Percentiles rank a stretch among this genome's conserved stretches.
Conservation (phyloP, 2,113 vertebrate genomes). For the Seriola dumerili region DNA sequence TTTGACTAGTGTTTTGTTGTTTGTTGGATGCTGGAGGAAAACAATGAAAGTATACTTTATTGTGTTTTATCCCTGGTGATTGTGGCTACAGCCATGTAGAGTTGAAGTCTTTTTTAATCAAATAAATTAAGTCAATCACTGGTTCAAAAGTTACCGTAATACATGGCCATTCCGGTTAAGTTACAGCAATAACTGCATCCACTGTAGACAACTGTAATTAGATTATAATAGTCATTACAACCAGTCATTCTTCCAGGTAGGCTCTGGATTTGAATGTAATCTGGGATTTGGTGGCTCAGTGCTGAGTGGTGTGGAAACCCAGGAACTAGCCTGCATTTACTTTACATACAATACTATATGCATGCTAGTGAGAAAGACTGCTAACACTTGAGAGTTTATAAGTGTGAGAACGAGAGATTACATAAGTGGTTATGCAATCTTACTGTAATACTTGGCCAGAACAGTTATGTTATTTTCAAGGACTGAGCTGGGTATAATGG, state of each 20-base stretch:
- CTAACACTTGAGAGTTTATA: background rate
- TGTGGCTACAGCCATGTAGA: background rate
- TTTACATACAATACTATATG: slow-evolving; percentile 18
- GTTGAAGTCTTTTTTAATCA: background rate
- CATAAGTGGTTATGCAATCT: slow-evolving; percentile 43
- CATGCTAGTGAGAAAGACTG: background rate
- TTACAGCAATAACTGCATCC: slow-evolving; percentile 8
- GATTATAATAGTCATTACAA: slow-evolving; percentile 72
- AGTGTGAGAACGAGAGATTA: slow-evolving; percentile 16
- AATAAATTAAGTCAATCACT: background rate
- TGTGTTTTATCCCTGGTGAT: background rate
- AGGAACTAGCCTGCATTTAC: slow-evolving; percentile 60
- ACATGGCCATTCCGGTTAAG: background rate
- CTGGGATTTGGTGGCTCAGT: slow-evolving; percentile 81
- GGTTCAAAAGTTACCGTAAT: background rate
- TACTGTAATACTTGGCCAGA: slow-evolving; percentile 18
- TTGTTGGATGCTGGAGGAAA: background rate
- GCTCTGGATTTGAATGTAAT: slow-evolving; percentile 78
- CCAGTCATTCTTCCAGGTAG: slow-evolving; percentile 71
- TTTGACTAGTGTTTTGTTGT: background rate
- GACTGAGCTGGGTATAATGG: background rate
- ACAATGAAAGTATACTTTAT: background rate
- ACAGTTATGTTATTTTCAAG: slow-evolving; percentile 24
- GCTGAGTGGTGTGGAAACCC: slow-evolving; percentile 83
- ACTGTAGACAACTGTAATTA: slow-evolving; percentile 62